Percentiles rank a stretch among this genome's conserved stretches.
phyloP scores from a whole-genome alignment of 2,888 invertebrate species.

The Pomacea canaliculata region DNA sequence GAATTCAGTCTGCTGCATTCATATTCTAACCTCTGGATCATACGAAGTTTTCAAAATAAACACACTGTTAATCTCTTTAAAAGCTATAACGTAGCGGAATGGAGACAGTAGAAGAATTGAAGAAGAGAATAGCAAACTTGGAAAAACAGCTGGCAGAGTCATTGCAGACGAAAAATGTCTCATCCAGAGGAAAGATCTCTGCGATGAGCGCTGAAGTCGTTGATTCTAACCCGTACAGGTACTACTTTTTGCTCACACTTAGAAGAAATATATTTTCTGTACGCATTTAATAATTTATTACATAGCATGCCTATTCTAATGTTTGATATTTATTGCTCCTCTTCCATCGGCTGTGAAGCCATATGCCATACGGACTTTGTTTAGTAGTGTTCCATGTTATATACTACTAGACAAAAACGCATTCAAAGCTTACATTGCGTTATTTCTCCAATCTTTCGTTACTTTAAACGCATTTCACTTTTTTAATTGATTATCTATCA shows the following conservation, averaged over 20 bases:
- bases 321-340: neutral
- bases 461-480: no score
- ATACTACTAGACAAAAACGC: neutral
- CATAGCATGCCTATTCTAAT: no score
- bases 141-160: slow-evolving; percentile 71
- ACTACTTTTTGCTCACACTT: slow-evolving; percentile 36
- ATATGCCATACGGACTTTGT: neutral
- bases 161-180: slow-evolving; percentile 41
- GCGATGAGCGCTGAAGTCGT: slow-evolving; percentile 96
- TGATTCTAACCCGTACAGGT: slow-evolving; percentile 98
- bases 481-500: no score
- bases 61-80: no score
- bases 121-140: slow-evolving; percentile 74
- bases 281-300: neutral
- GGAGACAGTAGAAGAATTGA: slow-evolving; percentile 74
- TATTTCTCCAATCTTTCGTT: no score
- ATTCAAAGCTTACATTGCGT: no score
- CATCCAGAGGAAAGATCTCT: slow-evolving; percentile 80
- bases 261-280: neutral
- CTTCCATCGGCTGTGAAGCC: no score
- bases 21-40: no score
- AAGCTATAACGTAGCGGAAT: slow-evolving; percentile 27
- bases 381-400: neutral
- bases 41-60: no score
- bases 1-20: no score